Conservation (phyloP, 2,797 vertebrate genomes). For the Dryobates pubescens region DNA sequence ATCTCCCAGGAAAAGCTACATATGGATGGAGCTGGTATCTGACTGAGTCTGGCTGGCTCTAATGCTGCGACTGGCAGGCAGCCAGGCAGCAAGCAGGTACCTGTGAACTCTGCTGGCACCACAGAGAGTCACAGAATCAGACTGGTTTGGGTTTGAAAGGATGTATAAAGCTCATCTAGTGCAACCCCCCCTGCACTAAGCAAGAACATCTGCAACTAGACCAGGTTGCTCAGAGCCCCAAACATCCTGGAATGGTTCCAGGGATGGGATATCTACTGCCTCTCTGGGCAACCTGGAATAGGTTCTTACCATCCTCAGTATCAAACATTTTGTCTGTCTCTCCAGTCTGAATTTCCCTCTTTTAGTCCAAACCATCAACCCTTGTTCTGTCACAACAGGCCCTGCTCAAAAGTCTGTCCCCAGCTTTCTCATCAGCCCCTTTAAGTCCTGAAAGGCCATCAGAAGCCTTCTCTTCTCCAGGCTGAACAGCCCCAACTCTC, state of each 20-base stretch:
- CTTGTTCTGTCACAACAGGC: background rate
- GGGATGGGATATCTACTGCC: background rate
- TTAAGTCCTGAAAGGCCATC: too few relatives aligned
- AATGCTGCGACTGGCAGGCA: background rate
- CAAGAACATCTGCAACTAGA: background rate
- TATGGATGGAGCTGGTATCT: background rate
- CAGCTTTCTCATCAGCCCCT: too few relatives aligned
- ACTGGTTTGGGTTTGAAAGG: background rate
- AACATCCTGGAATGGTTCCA: background rate
- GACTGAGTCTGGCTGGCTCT: background rate
- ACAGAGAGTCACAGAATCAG: background rate
- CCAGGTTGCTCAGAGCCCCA: background rate
- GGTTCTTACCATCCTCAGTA: background rate
- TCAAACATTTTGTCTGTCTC: background rate
- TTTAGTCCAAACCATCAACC: background rate
- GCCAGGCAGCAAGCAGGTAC: background rate
- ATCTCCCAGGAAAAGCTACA: too few relatives aligned
- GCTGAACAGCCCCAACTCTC: too few relatives aligned
- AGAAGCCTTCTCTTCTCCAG: too few relatives aligned
- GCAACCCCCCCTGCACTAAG: background rate
- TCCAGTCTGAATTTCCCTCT: background rate
- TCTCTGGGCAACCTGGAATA: background rate
- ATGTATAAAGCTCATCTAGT: background rate
- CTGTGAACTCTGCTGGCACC: slow-evolving; percentile 2
- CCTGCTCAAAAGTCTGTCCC: background rate